These are phyloP conservation scores for Enteromius trimaculatus DNA, from an alignment of 2,797 vertebrate species.

Conservation along the genomic window DNA sequence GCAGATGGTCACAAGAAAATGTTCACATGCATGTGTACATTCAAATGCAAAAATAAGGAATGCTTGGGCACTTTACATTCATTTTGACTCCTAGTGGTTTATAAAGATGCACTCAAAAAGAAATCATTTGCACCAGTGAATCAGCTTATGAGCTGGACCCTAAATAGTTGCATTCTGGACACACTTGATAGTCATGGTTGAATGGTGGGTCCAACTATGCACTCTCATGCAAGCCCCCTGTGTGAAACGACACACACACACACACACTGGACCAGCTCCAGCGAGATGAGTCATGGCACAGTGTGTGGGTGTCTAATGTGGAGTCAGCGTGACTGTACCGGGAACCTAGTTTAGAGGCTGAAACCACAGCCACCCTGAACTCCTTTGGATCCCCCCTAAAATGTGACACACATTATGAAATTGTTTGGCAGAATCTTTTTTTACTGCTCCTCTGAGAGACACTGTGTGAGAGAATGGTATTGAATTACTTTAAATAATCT, in stretches of 20 bases:
- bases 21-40: constrained; percentile 16
- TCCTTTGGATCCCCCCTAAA: constrained; percentile 23
- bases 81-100: constrained; percentile 1
- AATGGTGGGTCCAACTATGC: constrained; percentile 30
- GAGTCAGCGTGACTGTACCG: constrained; percentile 57
- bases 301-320: constrained; percentile 61
- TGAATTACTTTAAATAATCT: constrained; percentile 26
- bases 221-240: constrained; percentile 17
- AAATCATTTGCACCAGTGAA: background rate
- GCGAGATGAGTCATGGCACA: constrained; percentile 60
- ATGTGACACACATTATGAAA: background rate
- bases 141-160: background rate
- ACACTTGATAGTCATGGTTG: constrained; percentile 3
- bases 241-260: constrained; percentile 33
- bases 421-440: background rate
- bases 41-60: background rate
- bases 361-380: constrained; percentile 48
- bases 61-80: background rate
- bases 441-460: constrained; percentile 25
- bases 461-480: constrained; percentile 10
- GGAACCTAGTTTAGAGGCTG: constrained; percentile 45
- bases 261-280: constrained; percentile 40
- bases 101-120: background rate
- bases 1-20: background rate
- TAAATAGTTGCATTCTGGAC: constrained; percentile 10